Conservation (phyloP, 2,113 vertebrate genomes). For the Acanthochromis polyacanthus region DNA sequence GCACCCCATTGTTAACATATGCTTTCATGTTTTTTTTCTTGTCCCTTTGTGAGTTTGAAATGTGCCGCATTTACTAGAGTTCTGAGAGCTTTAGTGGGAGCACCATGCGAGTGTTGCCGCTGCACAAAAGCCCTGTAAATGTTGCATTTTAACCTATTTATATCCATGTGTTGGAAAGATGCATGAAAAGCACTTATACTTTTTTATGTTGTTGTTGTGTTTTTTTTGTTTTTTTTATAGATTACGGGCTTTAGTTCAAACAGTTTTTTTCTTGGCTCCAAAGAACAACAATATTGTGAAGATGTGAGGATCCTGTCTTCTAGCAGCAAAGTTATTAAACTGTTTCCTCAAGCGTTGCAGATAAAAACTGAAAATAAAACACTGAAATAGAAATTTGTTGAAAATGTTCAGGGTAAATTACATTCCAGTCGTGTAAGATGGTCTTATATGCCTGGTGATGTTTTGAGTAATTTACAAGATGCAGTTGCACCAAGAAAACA, state of each 20-base stretch:
- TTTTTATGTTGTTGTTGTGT: slow-evolving; percentile 15
- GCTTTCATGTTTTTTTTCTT: slow-evolving; percentile 26
- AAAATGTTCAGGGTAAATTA: slow-evolving; percentile 21
- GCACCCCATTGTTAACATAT: slow-evolving; percentile 46
- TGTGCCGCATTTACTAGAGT: slow-evolving; percentile 25
- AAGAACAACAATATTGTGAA: slow-evolving; percentile 46
- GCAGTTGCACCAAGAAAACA: slow-evolving; percentile 33
- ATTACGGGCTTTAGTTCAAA: not conserved
- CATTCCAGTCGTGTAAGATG: slow-evolving; percentile 26
- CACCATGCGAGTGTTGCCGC: not conserved
- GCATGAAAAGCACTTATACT: slow-evolving; percentile 22
- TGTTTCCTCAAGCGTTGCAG: slow-evolving; percentile 36
- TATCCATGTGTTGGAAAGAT: slow-evolving; percentile 30
- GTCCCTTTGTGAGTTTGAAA: slow-evolving; percentile 36
- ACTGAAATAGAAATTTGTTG: slow-evolving; percentile 15
- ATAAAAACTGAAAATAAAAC: slow-evolving; percentile 42
- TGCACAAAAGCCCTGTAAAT: slow-evolving; percentile 41
- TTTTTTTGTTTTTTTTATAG: not conserved
- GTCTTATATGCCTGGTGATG: slow-evolving; percentile 7
- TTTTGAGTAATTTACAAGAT: slow-evolving; percentile 20
- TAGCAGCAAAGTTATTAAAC: slow-evolving; percentile 52
- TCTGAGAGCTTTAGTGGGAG: slow-evolving; percentile 19
- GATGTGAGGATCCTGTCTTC: slow-evolving; percentile 28
- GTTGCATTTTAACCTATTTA: slow-evolving; percentile 20
- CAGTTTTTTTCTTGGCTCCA: slow-evolving; percentile 13